Percentiles rank a stretch among this genome's conserved stretches.
phyloP scores from a whole-genome alignment of 2,113 vertebrate genomes.

The Tamias sibiricus region DNA sequence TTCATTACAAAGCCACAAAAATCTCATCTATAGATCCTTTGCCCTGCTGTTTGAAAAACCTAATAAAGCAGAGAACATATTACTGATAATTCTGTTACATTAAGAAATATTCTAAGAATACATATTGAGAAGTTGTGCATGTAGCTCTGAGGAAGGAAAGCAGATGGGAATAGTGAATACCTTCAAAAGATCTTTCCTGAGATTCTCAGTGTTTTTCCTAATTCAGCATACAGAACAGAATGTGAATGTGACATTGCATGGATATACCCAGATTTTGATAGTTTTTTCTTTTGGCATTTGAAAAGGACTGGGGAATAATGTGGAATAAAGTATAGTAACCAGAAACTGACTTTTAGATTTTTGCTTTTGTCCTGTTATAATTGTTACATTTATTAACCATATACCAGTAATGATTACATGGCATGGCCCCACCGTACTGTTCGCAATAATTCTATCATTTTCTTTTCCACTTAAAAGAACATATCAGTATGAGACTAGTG shows the following conservation, averaged over 20 bases:
- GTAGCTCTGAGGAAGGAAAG: neutral
- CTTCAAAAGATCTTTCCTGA: neutral
- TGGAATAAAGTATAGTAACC: neutral
- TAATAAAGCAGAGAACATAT: conserved; percentile 28
- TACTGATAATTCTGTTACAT: neutral
- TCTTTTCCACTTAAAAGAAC: neutral
- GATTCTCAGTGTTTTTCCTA: neutral
- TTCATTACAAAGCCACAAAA: conserved; percentile 27
- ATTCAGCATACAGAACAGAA: neutral
- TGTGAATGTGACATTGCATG: neutral
- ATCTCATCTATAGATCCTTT: neutral
- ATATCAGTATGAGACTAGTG: neutral
- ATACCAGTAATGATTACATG: neutral
- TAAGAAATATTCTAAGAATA: conserved; percentile 12
- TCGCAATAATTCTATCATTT: neutral
- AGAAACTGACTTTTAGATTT: neutral
- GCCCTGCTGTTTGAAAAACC: conserved; percentile 23
- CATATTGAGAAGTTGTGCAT: neutral
- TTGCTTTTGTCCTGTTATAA: neutral
- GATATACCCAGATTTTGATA: neutral
- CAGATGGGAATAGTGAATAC: neutral
- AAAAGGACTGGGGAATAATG: neutral
- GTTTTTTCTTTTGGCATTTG: neutral
- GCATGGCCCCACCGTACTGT: neutral
- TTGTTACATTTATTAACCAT: neutral